Conservation (phyloP, 1,140 invertebrate species). For the Cyclina sinensis region DNA sequence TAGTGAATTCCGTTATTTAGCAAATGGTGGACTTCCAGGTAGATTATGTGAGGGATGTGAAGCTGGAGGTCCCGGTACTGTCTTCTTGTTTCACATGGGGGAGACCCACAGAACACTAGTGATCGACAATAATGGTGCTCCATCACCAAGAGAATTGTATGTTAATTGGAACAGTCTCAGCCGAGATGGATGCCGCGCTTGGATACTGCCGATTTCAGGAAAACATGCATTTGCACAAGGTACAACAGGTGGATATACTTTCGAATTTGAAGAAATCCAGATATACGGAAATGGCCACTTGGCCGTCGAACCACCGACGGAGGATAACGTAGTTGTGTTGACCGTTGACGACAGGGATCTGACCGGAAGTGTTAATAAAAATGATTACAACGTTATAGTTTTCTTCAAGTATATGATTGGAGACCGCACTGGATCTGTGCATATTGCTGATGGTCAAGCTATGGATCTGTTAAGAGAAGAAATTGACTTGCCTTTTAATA, state of each 20-base stretch:
- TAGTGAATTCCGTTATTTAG: conserved; percentile 77
- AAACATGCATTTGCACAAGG: conserved; percentile 71
- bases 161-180: conserved; percentile 75
- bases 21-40: conserved; percentile 75
- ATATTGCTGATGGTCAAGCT: conserved; percentile 73
- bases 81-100: conserved; percentile 75
- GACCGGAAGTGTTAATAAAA: conserved; percentile 29
- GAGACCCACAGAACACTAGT: conserved; percentile 78
- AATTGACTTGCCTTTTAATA: conserved; percentile 79
- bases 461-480: conserved; percentile 77
- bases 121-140: conserved; percentile 78
- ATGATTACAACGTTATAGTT: conserved; percentile 74
- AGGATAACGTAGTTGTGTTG: conserved; percentile 38
- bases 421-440: conserved; percentile 77
- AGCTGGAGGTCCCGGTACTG: conserved; percentile 78
- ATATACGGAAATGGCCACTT: conserved; percentile 80
- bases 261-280: conserved; percentile 80
- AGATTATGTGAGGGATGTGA: conserved; percentile 68
- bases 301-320: conserved; percentile 70
- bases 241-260: conserved; percentile 51
- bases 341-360: background rate
- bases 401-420: conserved; percentile 83
- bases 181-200: conserved; percentile 76
- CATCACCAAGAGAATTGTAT: conserved; percentile 71
- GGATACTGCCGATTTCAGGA: conserved; percentile 81